Percentiles rank a stretch among this genome's conserved stretches.
These are phyloP conservation scores for Tenthredo livida DNA, from an alignment of 2,888 invertebrate genomes.

Conservation along the genomic window DNA sequence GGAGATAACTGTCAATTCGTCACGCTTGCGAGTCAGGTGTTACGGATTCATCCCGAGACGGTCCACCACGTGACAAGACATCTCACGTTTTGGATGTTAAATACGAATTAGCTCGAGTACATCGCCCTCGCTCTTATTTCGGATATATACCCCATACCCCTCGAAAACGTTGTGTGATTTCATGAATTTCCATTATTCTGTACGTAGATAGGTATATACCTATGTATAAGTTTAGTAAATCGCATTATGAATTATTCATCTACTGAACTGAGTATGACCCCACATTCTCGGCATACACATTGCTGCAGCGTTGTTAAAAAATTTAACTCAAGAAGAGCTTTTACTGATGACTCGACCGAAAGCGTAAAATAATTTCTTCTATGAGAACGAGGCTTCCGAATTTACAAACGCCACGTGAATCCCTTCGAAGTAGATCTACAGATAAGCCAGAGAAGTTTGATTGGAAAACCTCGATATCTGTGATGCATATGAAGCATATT, in stretches of 20 bases:
- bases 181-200: neutral
- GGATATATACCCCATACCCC: neutral
- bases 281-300: neutral
- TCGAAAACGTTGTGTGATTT: neutral
- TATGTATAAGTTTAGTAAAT: neutral
- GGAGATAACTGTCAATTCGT: neutral
- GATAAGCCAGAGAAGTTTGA: too few relatives aligned
- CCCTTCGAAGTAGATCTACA: too few relatives aligned
- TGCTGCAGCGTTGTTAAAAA: neutral
- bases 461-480: too few relatives aligned
- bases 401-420: too few relatives aligned
- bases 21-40: neutral
- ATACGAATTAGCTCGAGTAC: neutral
- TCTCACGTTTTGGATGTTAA: conserved; percentile 5
- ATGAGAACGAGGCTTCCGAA: too few relatives aligned
- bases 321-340: neutral
- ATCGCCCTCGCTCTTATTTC: neutral
- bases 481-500: too few relatives aligned
- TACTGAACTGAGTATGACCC: neutral
- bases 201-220: neutral
- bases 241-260: conserved; percentile 13
- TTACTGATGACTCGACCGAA: neutral
- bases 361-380: too few relatives aligned
- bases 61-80: conserved; percentile 26
- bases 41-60: neutral